phyloP scores from a whole-genome alignment of 2,797 vertebrate species.

The Cryptoblepharus egeriae region DNA sequence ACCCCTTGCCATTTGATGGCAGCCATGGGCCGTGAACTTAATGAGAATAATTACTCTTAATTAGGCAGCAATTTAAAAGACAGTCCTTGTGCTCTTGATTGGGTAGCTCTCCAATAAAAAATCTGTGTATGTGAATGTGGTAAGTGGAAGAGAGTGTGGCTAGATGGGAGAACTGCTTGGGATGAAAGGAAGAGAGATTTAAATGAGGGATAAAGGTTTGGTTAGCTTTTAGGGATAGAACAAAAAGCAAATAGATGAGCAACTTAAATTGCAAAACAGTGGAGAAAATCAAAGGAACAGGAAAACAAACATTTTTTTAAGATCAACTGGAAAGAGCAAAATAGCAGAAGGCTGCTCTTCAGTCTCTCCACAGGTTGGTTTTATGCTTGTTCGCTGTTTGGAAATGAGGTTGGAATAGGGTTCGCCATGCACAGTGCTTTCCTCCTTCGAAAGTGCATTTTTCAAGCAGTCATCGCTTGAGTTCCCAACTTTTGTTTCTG shows the following conservation, averaged over 20 bases:
- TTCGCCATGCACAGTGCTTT: background rate
- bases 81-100: slow-evolving; percentile 19
- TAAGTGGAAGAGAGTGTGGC: background rate
- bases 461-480: background rate
- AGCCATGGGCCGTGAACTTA: background rate
- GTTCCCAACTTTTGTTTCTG: background rate
- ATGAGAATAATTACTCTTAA: slow-evolving; percentile 34
- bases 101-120: background rate
- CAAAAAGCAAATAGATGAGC: background rate
- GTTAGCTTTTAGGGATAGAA: background rate
- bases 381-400: background rate
- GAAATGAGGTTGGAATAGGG: background rate
- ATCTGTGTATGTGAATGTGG: background rate
- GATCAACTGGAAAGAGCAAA: background rate
- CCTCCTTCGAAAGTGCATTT: background rate
- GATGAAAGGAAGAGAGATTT: slow-evolving; percentile 2
- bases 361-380: background rate
- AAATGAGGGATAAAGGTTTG: background rate
- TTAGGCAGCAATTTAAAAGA: slow-evolving; percentile 26
- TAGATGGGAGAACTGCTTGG: background rate
- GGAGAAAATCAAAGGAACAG: background rate
- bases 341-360: background rate
- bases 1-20: slow-evolving; percentile 6
- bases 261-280: background rate
- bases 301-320: background rate